phyloP scores from a whole-genome alignment of 2,113 vertebrate species.

The Mormyrus lacerda region DNA sequence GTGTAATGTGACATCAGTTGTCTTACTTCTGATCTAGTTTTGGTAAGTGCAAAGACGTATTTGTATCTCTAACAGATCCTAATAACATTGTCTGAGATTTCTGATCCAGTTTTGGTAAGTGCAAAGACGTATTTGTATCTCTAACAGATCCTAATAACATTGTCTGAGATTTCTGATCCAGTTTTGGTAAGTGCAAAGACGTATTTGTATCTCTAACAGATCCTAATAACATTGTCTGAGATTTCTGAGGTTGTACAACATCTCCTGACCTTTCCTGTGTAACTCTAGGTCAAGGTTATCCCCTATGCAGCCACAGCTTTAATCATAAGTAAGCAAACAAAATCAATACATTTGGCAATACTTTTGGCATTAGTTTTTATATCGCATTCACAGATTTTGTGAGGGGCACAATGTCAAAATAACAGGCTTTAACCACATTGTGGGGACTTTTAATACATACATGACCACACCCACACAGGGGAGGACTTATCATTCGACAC shows the following conservation, averaged over 20 bases:
- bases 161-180: neutral
- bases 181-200: neutral
- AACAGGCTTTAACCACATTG: no score
- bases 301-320: no score
- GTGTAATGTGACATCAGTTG: neutral
- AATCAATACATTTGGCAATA: no score
- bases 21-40: neutral
- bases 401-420: no score
- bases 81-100: neutral
- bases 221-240: neutral
- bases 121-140: neutral
- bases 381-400: no score
- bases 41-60: neutral
- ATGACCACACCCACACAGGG: no score
- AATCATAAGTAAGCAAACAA: neutral
- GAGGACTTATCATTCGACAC: no score
- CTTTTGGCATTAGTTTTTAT: no score
- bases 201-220: neutral
- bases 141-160: neutral
- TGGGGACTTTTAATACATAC: no score
- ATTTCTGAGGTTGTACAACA: neutral
- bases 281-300: neutral
- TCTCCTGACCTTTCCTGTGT: neutral
- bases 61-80: neutral
- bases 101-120: neutral